phyloP scores from a whole-genome alignment of 2,888 invertebrate genomes.

The Tetranychus piercei region DNA sequence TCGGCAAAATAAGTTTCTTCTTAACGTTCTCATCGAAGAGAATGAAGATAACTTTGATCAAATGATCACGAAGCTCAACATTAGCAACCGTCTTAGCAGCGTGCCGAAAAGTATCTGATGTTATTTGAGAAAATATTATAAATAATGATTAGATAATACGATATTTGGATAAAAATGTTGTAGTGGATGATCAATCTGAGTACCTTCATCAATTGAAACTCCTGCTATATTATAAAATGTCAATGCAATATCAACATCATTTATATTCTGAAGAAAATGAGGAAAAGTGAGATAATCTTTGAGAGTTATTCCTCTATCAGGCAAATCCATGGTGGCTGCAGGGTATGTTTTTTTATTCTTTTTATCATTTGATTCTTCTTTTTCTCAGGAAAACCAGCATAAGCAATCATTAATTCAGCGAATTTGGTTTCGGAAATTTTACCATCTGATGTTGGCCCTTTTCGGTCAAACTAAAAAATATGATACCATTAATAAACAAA shows the following conservation, averaged over 20 bases:
- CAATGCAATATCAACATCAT: constrained; percentile 92
- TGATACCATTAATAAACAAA: neutral
- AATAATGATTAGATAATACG: constrained; percentile 9
- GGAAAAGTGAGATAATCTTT: constrained; percentile 87
- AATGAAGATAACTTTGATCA: constrained; percentile 89
- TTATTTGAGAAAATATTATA: constrained; percentile 26
- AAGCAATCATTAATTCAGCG: constrained; percentile 70
- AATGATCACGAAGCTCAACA: constrained; percentile 76
- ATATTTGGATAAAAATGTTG: no score
- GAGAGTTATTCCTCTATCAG: constrained; percentile 49
- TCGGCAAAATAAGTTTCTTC: constrained; percentile 33
- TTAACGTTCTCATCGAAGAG: constrained; percentile 96
- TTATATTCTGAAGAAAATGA: constrained; percentile 86
- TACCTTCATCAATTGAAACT: constrained; percentile 78
- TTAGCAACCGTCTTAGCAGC: constrained; percentile 90
- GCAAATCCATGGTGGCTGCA: neutral
- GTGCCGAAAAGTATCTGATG: constrained; percentile 63
- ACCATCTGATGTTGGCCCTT: constrained; percentile 66
- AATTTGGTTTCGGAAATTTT: constrained; percentile 81
- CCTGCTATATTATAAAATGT: constrained; percentile 99
- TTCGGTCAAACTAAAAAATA: constrained; percentile 49
- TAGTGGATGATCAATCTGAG: neutral
- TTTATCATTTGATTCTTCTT: constrained; percentile 82
- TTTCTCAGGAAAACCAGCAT: constrained; percentile 80
- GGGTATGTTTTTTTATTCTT: constrained; percentile 63